Evolutionary conservation across 2,888 invertebrate genomes (phyloP), one percentile per base, ranked within the genome.

Genomic region (Nycteola revayana): DNA sequence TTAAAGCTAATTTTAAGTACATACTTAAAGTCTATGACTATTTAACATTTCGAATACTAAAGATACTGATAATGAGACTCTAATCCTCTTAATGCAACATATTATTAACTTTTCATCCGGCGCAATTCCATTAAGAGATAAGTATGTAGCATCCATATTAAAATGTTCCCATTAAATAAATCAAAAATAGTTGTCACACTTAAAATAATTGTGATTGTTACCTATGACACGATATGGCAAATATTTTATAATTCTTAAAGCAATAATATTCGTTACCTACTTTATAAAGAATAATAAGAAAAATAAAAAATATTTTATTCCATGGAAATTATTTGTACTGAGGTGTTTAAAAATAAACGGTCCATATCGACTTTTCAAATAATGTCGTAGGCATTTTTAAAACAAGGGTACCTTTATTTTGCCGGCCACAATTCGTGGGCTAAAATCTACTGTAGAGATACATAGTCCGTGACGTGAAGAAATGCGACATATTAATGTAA

Each of bases 11-110:
- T 49, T 49, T 32, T 58, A 59, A 56, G 38, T 60, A 54, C n/a
- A n/a, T n/a, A n/a, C 69, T 63, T 74, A 74, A 38, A 50, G 25
- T 29, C 60, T 74, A 76, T 69, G 74, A 77, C 72, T 77, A 68
- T 52, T 57, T 55, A 60, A 63, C 43, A 58, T 65, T 49, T 32
- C 51, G 66, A 65, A 60, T 62, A 61, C 59, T 54, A 53, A 27
- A 58, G 43, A 61, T 66, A 69, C 34, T 55, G 50, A 66, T 64
- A 60, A 66, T 77, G 80, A 80, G 80, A 80, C 75, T 80, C 77
- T 45, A 49, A 53, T 45, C 65, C 67, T 48, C 64, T 48, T 33
- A 33, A 40, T 51, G 44, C 27, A 42, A 52, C 14, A 40, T 36
- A 14, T 5, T 14, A 3, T 35, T 45, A 46, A 36, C 8, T 31